Percentiles rank a stretch among this genome's conserved stretches.
Evolutionary conservation across 1,140 invertebrate species (phyloP).

Genomic region (Sipha flava): DNA sequence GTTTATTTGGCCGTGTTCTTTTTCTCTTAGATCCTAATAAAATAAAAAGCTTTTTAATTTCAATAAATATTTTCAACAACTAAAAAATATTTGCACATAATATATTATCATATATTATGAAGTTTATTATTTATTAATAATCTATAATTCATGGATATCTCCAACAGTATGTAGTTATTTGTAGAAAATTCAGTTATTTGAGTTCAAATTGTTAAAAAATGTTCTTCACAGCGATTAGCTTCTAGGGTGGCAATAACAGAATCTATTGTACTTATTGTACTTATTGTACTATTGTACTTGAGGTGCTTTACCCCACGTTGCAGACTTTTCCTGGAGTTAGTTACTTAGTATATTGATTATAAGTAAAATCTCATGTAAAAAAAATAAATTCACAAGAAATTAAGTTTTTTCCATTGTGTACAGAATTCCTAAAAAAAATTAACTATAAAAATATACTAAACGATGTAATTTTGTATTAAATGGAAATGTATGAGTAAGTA

Average conservation of each 20-base stretch:
- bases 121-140: background rate
- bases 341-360: background rate
- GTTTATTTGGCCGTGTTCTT: background rate
- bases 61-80: background rate
- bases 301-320: background rate
- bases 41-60: too few species aligned
- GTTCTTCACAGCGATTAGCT: background rate
- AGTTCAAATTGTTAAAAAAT: background rate
- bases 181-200: background rate
- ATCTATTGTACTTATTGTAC: too few species aligned
- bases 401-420: background rate
- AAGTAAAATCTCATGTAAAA: background rate
- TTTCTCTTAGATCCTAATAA: background rate
- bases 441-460: background rate
- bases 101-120: too few species aligned
- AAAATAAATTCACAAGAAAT: background rate
- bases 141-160: background rate
- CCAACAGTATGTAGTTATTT: background rate
- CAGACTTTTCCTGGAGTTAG: background rate
- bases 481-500: background rate
- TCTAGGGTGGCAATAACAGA: background rate
- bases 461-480: background rate
- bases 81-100: background rate
- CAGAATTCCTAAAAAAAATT: background rate
- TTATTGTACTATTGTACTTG: too few species aligned